These are phyloP conservation scores for Lates calcarifer DNA, from an alignment of 2,113 vertebrate genomes.

Conservation along the genomic window DNA sequence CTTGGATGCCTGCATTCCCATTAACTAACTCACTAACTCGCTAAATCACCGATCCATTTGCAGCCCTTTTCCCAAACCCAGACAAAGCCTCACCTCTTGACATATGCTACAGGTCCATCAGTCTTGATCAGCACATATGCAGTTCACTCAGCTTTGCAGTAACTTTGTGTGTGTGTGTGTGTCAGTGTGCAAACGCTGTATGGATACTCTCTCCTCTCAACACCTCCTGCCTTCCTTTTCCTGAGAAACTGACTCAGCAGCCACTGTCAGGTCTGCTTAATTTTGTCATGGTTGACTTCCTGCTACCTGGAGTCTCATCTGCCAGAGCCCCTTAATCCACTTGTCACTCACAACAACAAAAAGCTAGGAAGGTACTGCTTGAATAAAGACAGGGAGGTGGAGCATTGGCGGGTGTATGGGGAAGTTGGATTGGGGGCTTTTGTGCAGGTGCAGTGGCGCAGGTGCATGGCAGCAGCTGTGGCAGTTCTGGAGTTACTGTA, in stretches of 20 bases:
- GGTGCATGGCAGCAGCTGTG: slow-evolving; percentile 43
- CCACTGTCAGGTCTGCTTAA: slow-evolving; percentile 83
- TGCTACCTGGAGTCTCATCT: slow-evolving; percentile 64
- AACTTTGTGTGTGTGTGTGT: slow-evolving; percentile 28
- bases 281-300: slow-evolving; percentile 79
- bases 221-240: slow-evolving; percentile 53
- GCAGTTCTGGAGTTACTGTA: not conserved
- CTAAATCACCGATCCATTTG: slow-evolving; percentile 31
- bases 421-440: slow-evolving; percentile 24
- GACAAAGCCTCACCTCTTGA: slow-evolving; percentile 40
- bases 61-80: slow-evolving; percentile 18
- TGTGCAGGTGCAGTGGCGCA: slow-evolving; percentile 38
- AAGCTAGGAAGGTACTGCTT: slow-evolving; percentile 66
- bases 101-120: slow-evolving; percentile 61
- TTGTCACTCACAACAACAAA: slow-evolving; percentile 81
- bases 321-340: slow-evolving; percentile 79
- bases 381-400: slow-evolving; percentile 56
- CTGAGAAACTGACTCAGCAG: slow-evolving; percentile 84
- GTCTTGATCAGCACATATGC: slow-evolving; percentile 58
- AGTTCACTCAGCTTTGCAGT: slow-evolving; percentile 55
- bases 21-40: slow-evolving; percentile 27
- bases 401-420: slow-evolving; percentile 36
- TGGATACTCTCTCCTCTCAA: slow-evolving; percentile 40
- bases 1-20: slow-evolving; percentile 6
- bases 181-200: not conserved